Evolutionary conservation across 2,113 vertebrate genomes (phyloP), one percentile per base, ranked within the genome.

Genomic region (Osmerus eperlanus): DNA sequence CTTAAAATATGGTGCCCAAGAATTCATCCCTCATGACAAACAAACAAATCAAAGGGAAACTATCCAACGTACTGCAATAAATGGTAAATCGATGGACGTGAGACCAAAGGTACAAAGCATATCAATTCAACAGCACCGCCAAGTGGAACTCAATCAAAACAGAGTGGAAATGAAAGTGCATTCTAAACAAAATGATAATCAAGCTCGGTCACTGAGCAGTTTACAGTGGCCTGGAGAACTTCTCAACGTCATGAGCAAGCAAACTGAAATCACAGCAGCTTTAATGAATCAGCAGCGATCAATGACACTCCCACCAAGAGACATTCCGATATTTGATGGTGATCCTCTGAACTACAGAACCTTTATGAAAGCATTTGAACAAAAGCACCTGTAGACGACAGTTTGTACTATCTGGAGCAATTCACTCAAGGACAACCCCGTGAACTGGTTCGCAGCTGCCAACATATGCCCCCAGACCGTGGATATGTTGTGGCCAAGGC

Each of bases 291-390:
- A 77, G 13, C 65, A 69, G 68, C 25, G 28, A 25, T 25, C 53
- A n/a, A 52, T 55, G 25, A 47, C n/a, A 18, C 64, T 78, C 15
- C 76, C 66, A 23, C 52, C 36, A 36, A 58, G 54, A 70, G 68
- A 76, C 2, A 71, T 76, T n/a, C 61, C 14, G n/a, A n/a, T 75
- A 15, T 74, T 78, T 67, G 63, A 67, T 32, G 73, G 68, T 3
- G 65, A 79, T 56, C 58, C 51, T 29, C 13, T 75, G 58, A 13
- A 54, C 25, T 75, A 63, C 13, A 70, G 58, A 67, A 23, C 52
- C 21, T 75, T 75, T 41, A 78, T 71, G 32, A 68, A 18, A 68
- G 65, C 68, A 3, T 75, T 75, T 72, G 71, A 75, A 8, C 51
- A 60, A 47, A 72, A 19, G 68, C 69, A 21, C 67, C 12, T 11